Conservation (phyloP, 2,888 invertebrate genomes). For the Alloscopus bannaensis region DNA sequence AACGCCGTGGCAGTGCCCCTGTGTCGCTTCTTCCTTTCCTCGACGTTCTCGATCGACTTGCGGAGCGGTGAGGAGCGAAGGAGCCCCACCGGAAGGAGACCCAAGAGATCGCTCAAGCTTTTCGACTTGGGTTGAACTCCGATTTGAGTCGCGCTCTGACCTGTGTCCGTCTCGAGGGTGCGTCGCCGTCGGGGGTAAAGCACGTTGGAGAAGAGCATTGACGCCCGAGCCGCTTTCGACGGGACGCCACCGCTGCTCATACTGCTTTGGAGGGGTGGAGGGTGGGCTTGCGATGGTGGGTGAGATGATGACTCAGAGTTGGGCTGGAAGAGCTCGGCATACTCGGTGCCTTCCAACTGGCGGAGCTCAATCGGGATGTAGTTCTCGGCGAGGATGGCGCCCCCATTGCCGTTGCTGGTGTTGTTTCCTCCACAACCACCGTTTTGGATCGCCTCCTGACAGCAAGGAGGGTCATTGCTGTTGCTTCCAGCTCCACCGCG, state of each 20-base stretch:
- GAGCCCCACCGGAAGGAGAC: conserved; percentile 77
- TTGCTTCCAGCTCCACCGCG: neutral
- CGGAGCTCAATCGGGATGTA: conserved; percentile 89
- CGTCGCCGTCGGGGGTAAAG: conserved; percentile 68
- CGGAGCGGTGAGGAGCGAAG: conserved; percentile 78
- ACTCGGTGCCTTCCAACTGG: conserved; percentile 80
- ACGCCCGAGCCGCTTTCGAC: conserved; percentile 37
- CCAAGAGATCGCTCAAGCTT: conserved; percentile 87
- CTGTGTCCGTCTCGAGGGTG: conserved; percentile 69
- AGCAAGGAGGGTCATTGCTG: too few species aligned
- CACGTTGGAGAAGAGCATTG: conserved; percentile 64
- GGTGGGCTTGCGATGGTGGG: conserved; percentile 27
- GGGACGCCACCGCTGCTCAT: neutral
- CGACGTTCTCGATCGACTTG: conserved; percentile 16
- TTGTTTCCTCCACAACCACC: conserved; percentile 33
- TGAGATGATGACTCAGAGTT: conserved; percentile 27
- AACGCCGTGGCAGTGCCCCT: conserved; percentile 25
- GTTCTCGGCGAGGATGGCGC: conserved; percentile 79
- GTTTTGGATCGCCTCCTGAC: conserved; percentile 5
- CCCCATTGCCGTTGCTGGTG: conserved; percentile 76
- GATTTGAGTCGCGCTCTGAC: conserved; percentile 43
- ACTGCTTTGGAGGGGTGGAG: conserved; percentile 4
- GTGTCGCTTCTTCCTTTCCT: conserved; percentile 24
- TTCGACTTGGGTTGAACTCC: conserved; percentile 82
- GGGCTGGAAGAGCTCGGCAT: conserved; percentile 74